These are phyloP conservation scores for Sebastes steindachneri DNA, from an alignment of 2,797 vertebrate species.

Conservation along the genomic window DNA sequence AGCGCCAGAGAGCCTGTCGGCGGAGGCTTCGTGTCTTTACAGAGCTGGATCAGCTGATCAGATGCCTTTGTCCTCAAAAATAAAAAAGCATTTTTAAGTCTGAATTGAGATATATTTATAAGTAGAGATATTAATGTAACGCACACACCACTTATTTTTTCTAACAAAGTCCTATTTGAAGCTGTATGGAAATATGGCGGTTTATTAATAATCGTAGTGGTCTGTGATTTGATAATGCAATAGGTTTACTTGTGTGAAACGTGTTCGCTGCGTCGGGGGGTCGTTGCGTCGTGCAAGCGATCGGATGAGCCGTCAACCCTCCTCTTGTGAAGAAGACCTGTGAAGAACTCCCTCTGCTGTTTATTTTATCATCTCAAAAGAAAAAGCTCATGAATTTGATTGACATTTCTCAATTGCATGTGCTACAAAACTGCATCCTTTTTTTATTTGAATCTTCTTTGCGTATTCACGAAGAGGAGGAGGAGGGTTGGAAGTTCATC, in stretches of 20 bases:
- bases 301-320: constrained; percentile 50
- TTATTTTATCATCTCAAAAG: constrained; percentile 42
- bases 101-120: constrained; percentile 79
- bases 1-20: constrained; percentile 32
- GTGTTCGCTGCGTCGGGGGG: constrained; percentile 26
- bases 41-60: constrained; percentile 36
- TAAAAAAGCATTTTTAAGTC: constrained; percentile 70
- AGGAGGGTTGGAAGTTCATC: constrained; percentile 66
- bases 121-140: constrained; percentile 72
- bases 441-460: neutral
- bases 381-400: constrained; percentile 1
- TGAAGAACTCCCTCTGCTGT: constrained; percentile 8
- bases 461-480: constrained; percentile 1
- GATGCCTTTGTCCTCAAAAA: constrained; percentile 49
- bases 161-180: constrained; percentile 73
- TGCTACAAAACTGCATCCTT: constrained; percentile 7
- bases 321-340: constrained; percentile 23
- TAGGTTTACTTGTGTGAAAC: constrained; percentile 64
- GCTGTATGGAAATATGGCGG: constrained; percentile 45
- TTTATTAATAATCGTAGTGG: constrained; percentile 45
- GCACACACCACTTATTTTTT: constrained; percentile 80
- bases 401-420: neutral
- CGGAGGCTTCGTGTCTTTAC: constrained; percentile 10
- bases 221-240: constrained; percentile 75
- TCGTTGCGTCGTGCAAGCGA: constrained; percentile 21